Evolutionary conservation across 2,113 vertebrate genomes (phyloP), one percentile per base, ranked within the genome.

Genomic region (Oenanthe oenanthe): DNA sequence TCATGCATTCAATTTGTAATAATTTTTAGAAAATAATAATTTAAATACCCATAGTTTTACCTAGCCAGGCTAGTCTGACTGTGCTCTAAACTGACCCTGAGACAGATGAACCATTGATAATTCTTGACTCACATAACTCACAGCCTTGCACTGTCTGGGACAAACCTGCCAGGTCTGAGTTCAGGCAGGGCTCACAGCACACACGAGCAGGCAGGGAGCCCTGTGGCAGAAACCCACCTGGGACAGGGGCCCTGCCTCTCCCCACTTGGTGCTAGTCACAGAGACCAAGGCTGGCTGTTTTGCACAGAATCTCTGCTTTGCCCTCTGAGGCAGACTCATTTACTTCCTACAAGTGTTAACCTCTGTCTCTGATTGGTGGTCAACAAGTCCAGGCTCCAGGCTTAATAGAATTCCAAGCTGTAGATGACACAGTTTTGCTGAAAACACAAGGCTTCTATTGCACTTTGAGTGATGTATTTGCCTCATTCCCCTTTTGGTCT

Each of bases 261-360:
- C 43, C 34, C 36, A 11, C 78, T 82, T 61, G 83, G 25, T 92
- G 3, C 74, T 85, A 26, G 70, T 73, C n/a, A 42, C 3, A 21
- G 50, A 87, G 62, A 91, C 54, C 92, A 95, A 54, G 88, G 78
- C 80, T 96, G 95, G 78, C 89, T 94, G 62, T 87, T 89, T 66
- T 88, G 92, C 93, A 47, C 66, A 82, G 79, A 95, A 72, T 81
- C 80, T 89, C 74, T 75, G 45, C 81, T 75, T 10, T 60, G 74
- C 58, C 58, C 3, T 1, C 89, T 92, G 87, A 93, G 89, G 93
- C 94, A 96, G 74, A 83, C 85, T 66, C 94, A 88, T 96, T 96
- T 97, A 89, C 82, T 94, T 56, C 75, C 40, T 21, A 22, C 31
- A 76, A 73, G 25, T 85, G 63, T 68, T 89, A 86, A 87, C 86